Conservation (phyloP, 2,113 vertebrate species). For the Chrysemys picta region DNA sequence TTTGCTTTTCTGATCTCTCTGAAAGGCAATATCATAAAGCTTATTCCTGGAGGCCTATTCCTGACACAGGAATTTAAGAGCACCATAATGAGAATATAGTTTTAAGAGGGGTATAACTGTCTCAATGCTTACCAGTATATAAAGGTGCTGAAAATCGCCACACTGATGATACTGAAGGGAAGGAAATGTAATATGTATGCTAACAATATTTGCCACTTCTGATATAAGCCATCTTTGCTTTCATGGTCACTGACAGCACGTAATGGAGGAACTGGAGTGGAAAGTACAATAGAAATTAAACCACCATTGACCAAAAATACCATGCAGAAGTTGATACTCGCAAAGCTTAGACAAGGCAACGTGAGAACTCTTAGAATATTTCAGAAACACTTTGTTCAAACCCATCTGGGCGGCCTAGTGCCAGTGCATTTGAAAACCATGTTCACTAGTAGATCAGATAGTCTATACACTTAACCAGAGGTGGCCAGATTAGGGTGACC, state of each 20-base stretch:
- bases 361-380: neutral
- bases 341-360: neutral
- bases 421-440: neutral
- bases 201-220: conserved; percentile 96
- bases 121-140: conserved; percentile 89
- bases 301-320: neutral
- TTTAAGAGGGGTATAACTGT: neutral
- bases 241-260: conserved; percentile 93
- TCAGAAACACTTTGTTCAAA: neutral
- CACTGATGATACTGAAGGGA: conserved; percentile 90
- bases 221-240: conserved; percentile 93
- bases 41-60: neutral
- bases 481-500: too few relatives aligned
- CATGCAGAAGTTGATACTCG: neutral
- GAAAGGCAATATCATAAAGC: neutral
- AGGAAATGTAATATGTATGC: conserved; percentile 92
- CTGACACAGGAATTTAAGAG: neutral
- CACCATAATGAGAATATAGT: neutral
- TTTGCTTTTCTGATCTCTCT: neutral
- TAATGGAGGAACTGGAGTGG: conserved; percentile 85
- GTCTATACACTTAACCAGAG: neutral
- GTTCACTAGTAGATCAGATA: neutral
- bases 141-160: conserved; percentile 86
- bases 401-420: neutral
- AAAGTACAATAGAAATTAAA: neutral